Evolutionary conservation across 1,140 invertebrate genomes (phyloP), one percentile per base, ranked within the genome.

Genomic region (Dendrolimus kikuchii): DNA sequence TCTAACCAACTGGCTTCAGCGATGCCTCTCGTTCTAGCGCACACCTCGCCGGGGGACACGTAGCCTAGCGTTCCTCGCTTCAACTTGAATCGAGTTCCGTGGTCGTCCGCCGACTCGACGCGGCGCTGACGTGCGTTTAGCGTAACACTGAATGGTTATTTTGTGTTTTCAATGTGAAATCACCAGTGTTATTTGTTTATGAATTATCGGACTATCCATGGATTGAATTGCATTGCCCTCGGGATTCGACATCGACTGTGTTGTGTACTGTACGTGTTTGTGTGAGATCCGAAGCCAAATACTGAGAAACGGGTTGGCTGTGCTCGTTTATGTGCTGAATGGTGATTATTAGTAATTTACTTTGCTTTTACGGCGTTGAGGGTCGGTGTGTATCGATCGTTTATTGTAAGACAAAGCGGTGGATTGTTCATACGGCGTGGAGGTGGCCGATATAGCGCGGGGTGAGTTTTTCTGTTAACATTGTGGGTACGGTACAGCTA

Each of bases 271-370:
- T 73, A 78, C 68, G 65, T 75, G 72, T 72, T 64, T 71, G 62
- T 74, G 77, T 79, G 64, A 68, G 56, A 59, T 62, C 62, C 53
- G 64, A 64, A 72, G 60, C 63, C 62, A 74, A 60, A 67, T 74
- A 66, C 70, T 71, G 68, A 71, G 66, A 74, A 82, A 77, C 77
- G 72, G 56, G 64, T 77, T 71, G 69, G 67, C 76, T 66, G 72
- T 77, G 74, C 74, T 71, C 72, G 67, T 78, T 81, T 77, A 71
- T 80, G 77, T 81, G 81, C 68, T 77, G 76, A 80, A 82, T 82
- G 71, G 82, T 86, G 82, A 83, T 83, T 81, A 83, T 73, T 80
- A 74, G 77, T 80, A 83, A 83, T 81, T 82, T 78, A 74, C 74
- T 77, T 77, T 66, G 74, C 74, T 77, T 85, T 81, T 83, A 82